These are phyloP conservation scores for Carlito syrichta DNA, from an alignment of 2,113 vertebrate genomes.

Conservation along the genomic window DNA sequence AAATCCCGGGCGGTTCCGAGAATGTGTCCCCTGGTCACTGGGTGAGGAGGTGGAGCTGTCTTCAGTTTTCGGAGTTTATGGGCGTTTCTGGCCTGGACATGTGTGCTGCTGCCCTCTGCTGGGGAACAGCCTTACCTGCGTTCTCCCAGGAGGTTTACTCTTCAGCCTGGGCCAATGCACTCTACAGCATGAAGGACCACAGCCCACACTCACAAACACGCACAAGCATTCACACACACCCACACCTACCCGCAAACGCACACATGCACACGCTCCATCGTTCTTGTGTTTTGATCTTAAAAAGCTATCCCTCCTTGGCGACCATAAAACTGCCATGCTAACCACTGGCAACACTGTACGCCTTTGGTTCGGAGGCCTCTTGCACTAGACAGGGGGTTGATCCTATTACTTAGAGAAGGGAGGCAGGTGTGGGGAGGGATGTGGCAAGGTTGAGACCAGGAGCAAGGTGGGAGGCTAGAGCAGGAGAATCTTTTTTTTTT, in stretches of 20 bases:
- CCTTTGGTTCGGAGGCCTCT: not conserved
- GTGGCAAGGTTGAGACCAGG: not conserved
- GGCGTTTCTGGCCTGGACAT: fast-evolving
- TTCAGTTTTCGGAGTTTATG: not conserved
- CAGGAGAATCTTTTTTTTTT: too few species aligned
- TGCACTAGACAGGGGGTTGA: not conserved
- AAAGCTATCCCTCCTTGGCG: not conserved
- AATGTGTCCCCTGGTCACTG: fast-evolving
- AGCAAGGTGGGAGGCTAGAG: too few species aligned
- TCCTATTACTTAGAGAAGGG: not conserved
- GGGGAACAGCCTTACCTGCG: not conserved
- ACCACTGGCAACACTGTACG: not conserved
- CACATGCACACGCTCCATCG: not conserved
- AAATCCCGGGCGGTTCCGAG: not conserved
- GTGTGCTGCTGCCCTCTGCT: conserved; percentile 64
- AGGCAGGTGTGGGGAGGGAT: not conserved
- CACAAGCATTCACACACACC: too few species aligned
- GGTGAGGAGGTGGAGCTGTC: not conserved
- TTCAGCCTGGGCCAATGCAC: not conserved
- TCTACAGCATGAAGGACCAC: not conserved
- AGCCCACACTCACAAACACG: not conserved
- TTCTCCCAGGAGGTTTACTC: not conserved
- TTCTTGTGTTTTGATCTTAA: not conserved
- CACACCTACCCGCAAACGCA: not conserved
- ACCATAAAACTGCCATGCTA: not conserved